phyloP scores from a whole-genome alignment of 2,113 vertebrate species.

The Neoarius graeffei region DNA sequence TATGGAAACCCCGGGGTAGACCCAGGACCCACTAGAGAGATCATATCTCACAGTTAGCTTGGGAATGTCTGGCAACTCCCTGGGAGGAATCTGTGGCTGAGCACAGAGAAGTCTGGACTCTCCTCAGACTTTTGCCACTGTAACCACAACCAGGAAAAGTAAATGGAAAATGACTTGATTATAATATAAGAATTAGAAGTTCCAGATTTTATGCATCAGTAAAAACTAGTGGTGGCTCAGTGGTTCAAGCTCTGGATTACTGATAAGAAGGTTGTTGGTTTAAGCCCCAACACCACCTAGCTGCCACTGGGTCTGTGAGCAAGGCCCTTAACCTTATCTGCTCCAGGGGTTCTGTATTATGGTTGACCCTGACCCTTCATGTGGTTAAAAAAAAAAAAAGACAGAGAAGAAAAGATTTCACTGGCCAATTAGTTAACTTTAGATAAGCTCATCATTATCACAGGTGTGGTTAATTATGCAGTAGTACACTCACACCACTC shows the following conservation, averaged over 20 bases:
- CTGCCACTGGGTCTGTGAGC: neutral
- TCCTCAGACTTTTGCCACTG: neutral
- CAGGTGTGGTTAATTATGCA: neutral
- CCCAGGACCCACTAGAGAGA: neutral
- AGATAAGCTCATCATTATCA: neutral
- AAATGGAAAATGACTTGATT: neutral
- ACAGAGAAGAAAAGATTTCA: neutral
- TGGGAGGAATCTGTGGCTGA: neutral
- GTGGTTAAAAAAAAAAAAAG: neutral
- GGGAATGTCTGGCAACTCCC: neutral
- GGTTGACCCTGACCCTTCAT: neutral
- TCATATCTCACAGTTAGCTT: neutral
- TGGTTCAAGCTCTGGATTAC: neutral
- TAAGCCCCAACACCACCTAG: neutral
- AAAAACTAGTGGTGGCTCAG: neutral
- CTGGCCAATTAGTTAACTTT: neutral
- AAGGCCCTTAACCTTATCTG: neutral
- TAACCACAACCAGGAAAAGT: neutral
- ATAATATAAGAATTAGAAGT: neutral
- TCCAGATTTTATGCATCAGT: neutral
- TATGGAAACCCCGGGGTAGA: neutral
- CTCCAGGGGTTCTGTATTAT: neutral
- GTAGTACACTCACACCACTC: neutral
- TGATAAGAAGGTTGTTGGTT: neutral
- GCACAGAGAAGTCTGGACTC: neutral